Base-by-base conservation (phyloP, 2,888 invertebrate genomes). In the Suillia variegata region DNA sequence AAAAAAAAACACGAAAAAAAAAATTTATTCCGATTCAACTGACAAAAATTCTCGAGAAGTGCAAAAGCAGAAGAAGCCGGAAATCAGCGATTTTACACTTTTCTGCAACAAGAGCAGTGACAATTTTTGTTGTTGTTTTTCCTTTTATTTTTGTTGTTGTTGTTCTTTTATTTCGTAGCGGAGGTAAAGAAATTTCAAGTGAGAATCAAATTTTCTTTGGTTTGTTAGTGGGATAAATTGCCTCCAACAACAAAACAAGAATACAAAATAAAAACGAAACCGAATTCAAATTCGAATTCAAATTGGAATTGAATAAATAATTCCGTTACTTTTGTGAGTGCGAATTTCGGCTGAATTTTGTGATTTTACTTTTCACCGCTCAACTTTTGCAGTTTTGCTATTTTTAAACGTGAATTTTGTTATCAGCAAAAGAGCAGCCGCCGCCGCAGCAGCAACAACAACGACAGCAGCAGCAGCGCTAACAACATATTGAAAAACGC, bases 401-500 rank as follows among this genome's bases (percentile, higher is more conserved):
- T 45, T 20, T 18, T 17, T 20, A 20, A 45, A 45, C 18, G 8
- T 13, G 20, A 20, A 45, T 18, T 20, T 17, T 13, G 45, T 20
- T 45, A 53, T 26, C 20, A 53, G 33, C 12, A 18, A 42, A 54
- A 62, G n/a, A n/a, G n/a, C n/a, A n/a, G n/a, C n/a, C n/a, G n/a
- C n/a, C n/a, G n/a, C n/a, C n/a, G n/a, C n/a, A n/a, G n/a, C n/a
- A 58, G 49, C 59, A 60, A 48, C 55, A 64, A 59, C 59, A 60
- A 48, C 55, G 63, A 59, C 58, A 61, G 51, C 60, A 64, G n/a
- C n/a, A n/a, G n/a, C n/a, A n/a, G n/a, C n/a, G n/a, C n/a, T n/a
- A n/a, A n/a, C n/a, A n/a, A n/a, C n/a, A n/a, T n/a, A 61, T 62
- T 62, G 57, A 67, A 63, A 65, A 61, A 68, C 59, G 62, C 56